phyloP scores from a whole-genome alignment of 2,888 invertebrate genomes.

The Tetropium fuscum region DNA sequence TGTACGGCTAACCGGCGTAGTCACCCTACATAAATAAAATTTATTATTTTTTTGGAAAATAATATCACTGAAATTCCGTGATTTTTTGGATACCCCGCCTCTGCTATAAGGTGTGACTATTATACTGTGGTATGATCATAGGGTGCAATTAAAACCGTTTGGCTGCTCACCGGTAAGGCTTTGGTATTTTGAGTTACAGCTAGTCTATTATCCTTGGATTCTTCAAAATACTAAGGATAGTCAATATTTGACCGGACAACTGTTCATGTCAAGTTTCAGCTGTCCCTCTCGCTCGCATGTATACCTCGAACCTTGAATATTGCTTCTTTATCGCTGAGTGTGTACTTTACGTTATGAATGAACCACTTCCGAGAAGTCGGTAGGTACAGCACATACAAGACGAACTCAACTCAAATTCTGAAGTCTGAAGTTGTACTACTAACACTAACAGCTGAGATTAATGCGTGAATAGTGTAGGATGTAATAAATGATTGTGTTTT shows the following conservation, averaged over 20 bases:
- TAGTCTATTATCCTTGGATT: slow-evolving; percentile 12
- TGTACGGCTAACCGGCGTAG: too few relatives aligned
- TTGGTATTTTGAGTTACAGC: slow-evolving; percentile 27
- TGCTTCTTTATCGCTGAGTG: slow-evolving; percentile 12
- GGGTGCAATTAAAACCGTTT: slow-evolving; percentile 28
- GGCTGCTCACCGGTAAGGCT: slow-evolving; percentile 27
- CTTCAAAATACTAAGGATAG: slow-evolving; percentile 4
- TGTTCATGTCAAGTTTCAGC: slow-evolving; percentile 8
- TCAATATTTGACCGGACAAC: slow-evolving; percentile 11
- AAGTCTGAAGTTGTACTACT: too few relatives aligned
- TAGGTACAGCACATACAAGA: slow-evolving; percentile 41
- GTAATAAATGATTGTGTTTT: too few relatives aligned
- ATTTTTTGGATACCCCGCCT: too few relatives aligned
- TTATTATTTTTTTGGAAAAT: too few relatives aligned
- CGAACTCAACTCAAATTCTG: too few relatives aligned
- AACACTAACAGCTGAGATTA: too few relatives aligned
- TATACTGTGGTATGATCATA: too few relatives aligned
- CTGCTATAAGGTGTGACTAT: too few relatives aligned
- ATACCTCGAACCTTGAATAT: slow-evolving; percentile 3
- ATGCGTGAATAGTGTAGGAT: too few relatives aligned
- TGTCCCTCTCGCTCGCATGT: slow-evolving; percentile 6
- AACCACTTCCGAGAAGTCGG: slow-evolving; percentile 28
- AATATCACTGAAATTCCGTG: too few relatives aligned
- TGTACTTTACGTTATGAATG: slow-evolving; percentile 30
- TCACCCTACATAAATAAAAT: too few relatives aligned